Evolutionary conservation across 1,140 invertebrate genomes (phyloP), one percentile per base, ranked within the genome.

Genomic region (Wasmannia auropunctata): DNA sequence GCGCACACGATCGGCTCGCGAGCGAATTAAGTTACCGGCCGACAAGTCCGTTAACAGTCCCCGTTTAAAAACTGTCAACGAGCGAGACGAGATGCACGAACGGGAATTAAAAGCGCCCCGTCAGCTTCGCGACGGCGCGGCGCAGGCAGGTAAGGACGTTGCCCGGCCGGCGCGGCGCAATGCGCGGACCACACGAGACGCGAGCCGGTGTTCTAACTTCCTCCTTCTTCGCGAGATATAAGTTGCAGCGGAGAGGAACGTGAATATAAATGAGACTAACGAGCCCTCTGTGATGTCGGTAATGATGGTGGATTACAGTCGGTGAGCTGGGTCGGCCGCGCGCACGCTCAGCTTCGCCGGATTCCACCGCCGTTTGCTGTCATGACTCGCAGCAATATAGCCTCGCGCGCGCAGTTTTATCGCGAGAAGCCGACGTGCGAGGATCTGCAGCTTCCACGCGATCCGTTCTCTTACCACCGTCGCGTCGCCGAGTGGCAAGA

Each of bases 231-330:
- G 87, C 63, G 84, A 72, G 85, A 87, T 83, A 86, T 89, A 91
- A 87, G 88, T 90, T 83, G 69, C 83, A 72, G 83, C 65, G 77
- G 63, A 87, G 63, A 89, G 54, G 80, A 87, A 86, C 86, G 88
- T 89, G 89, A 91, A 95, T 95, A 94, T 95, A 95, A 95, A 95
- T 94, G 94, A 95, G 94, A 94, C 94, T 95, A 95, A 95, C 94
- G 93, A 95, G 94, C 93, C 93, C 91, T 92, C 91, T 92, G 94
- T 93, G 95, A 94, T 94, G 94, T 91, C 88, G 86, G 93, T 95
- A 94, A 95, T 94, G 94, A 95, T 92, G 92, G 91, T 95, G 94
- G 94, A 95, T 95, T 94, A 94, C 92, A 86, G 88, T 84, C 83
- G 79, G 83, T 46, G 76, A 67, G 76, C 43, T 69, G 76, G 62